These are phyloP conservation scores for Tenebrio molitor DNA, from an alignment of 1,140 invertebrate genomes.

Conservation along the genomic window DNA sequence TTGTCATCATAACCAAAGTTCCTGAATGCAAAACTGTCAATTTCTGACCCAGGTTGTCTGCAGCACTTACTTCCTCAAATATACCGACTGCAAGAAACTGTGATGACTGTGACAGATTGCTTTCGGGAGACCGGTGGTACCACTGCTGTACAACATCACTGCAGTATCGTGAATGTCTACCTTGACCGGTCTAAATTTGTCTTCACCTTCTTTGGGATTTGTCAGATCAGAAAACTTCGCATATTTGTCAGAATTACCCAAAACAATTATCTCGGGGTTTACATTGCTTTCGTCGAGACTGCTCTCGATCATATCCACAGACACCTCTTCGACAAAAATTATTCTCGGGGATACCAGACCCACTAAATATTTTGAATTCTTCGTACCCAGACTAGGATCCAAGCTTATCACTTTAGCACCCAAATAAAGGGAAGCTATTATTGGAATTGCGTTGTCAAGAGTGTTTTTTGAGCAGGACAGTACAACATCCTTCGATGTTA, in stretches of 20 bases:
- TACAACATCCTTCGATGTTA: slow-evolving; percentile 66
- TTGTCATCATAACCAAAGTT: neutral
- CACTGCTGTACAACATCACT: slow-evolving; percentile 74
- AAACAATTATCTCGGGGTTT: slow-evolving; percentile 39
- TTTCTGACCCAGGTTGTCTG: neutral
- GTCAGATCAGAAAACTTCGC: slow-evolving; percentile 41
- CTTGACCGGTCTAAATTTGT: slow-evolving; percentile 44
- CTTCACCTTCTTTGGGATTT: slow-evolving; percentile 26
- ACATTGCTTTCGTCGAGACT: slow-evolving; percentile 16
- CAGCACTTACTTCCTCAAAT: neutral
- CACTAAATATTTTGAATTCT: slow-evolving; percentile 39
- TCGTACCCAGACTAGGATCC: slow-evolving; percentile 34
- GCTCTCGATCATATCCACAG: slow-evolving; percentile 41
- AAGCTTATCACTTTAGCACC: slow-evolving; percentile 59
- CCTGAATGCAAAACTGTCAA: too few relatives aligned
- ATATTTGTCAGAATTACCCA: slow-evolving; percentile 45
- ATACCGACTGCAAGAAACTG: neutral
- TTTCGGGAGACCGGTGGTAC: slow-evolving; percentile 85
- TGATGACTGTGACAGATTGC: slow-evolving; percentile 60
- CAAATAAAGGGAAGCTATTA: slow-evolving; percentile 67
- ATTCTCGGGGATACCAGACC: slow-evolving; percentile 39
- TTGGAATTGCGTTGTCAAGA: slow-evolving; percentile 67
- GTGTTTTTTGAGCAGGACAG: slow-evolving; percentile 67
- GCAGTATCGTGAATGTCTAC: slow-evolving; percentile 57
- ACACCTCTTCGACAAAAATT: slow-evolving; percentile 48